Evolutionary conservation across 2,888 invertebrate species (phyloP), one percentile per base, ranked within the genome.

Genomic region (Allacma fusca): DNA sequence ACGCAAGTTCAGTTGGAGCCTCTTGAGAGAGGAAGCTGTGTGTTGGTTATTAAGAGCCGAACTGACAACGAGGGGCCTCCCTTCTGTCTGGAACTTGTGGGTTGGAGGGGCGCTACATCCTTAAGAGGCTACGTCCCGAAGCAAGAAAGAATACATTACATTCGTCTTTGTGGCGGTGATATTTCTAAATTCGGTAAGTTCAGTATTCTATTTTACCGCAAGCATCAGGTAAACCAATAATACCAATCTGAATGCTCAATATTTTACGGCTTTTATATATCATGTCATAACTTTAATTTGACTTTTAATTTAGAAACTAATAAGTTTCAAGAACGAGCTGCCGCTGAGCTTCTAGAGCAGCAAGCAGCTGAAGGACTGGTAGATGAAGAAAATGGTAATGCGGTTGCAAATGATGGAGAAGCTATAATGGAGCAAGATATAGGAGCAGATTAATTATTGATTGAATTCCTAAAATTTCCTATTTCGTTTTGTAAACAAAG

Each of bases 21-120:
- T 82, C 89, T 95, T 69, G 91, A 88, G 80, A 89, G 90, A 0
- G 95, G 95, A 77, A 94, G 94, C 87, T 93, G 94, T 85, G 89
- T 94, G 44, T 87, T 95, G 12, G 89, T 92, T 80, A 94, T 92
- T 85, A 86, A 87, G 79, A 89, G 89, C 80, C 86, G 88, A 77
- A 85, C 85, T 68, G 85, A 85, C 59, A 81, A 83, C 67, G 81
- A 81, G 64, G 81, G 84, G 4, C 86, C 87, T 13, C 44, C 77
- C 21, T 86, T 89, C 50, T 86, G 87, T 44, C 88, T 96, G 70
- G 90, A 91, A 50, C 88, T 95, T 79, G 95, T 94, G 69, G 97
- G 97, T 0, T 98, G 98, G 97, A 91, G 94, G 80, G 97, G 97
- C 4, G 93, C 92, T 16, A 91, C 91, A 79, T 94, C 96, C 0